Evolutionary conservation across 2,888 invertebrate genomes (phyloP).

Genomic region (Actias luna): DNA sequence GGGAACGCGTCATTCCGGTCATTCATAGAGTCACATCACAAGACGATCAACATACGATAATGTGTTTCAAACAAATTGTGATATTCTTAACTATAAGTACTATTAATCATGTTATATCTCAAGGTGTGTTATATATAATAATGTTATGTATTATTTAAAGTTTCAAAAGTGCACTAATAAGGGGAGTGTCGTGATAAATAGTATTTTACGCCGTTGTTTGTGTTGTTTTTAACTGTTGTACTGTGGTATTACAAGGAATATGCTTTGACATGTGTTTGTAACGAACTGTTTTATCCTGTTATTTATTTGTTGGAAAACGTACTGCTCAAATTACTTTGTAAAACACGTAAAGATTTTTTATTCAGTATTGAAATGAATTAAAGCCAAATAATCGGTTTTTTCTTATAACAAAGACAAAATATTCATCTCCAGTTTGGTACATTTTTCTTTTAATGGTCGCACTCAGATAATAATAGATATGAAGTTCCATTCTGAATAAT

Average conservation of each 20-base stretch:
- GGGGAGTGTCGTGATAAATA: conserved; percentile 11
- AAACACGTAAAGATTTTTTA: neutral
- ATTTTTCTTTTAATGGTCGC: too few species aligned
- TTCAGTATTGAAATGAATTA: too few species aligned
- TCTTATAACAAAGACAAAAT: too few species aligned
- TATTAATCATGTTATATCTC: neutral
- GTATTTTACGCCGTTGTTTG: conserved; percentile 10
- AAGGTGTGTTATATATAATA: conserved; percentile 7
- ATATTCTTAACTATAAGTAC: neutral
- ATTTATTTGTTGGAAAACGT: neutral
- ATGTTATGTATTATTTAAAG: neutral
- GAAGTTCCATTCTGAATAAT: too few species aligned
- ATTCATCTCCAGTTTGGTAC: too few species aligned
- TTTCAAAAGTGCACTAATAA: conserved; percentile 10
- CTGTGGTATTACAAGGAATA: neutral
- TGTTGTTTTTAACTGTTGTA: conserved; percentile 13
- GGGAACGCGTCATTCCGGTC: neutral
- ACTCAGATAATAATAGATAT: too few species aligned
- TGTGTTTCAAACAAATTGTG: neutral
- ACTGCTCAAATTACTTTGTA: neutral
- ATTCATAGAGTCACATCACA: neutral
- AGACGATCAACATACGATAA: neutral
- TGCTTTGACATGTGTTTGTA: neutral
- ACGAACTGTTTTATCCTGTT: neutral
- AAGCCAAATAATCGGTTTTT: too few species aligned